Evolutionary conservation across 2,797 vertebrate genomes (phyloP), one percentile per base, ranked within the genome.

Genomic region (Martes flavigula): DNA sequence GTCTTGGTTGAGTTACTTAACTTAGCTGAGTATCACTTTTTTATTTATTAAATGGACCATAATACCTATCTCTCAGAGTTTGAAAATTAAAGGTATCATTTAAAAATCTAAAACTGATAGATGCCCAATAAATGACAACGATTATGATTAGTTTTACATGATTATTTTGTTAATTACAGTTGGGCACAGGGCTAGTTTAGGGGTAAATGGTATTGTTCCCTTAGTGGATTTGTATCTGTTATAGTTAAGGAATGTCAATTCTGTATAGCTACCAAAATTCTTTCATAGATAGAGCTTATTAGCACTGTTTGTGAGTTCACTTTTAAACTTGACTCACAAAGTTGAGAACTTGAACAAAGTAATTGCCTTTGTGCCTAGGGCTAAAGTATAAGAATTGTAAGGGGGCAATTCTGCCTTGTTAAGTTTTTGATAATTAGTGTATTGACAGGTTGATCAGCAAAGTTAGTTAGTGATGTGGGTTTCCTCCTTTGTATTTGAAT

Each of bases 401-500:
- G 54, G 46, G 75, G 90, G 12, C 17, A 88, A 91, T 96, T 96
- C 70, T 84, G 32, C 51, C 70, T 90, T 90, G 30, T 23, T 94
- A 70, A 58, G 12, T 81, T 95, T 97, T 97, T 92, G 56, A 56
- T 87, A 95, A 92, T 92, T 92, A 87, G 21, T 70, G 46, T 96
- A 94, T 91, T 94, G 82, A 96, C 86, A 96, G 90, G 11, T 86
- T 97, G 79, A 96, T 90, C 93, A 66, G 83, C 87, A 96, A 97
- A 96, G 72, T 87, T 93, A 84, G 75, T 18, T 97, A 97, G 97
- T 92, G 70, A 95, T 83, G 91, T 87, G 38, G 95, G 79, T 78
- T 97, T 97, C 90, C 62, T 73, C 93, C 94, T 97, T 95, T 96
- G 35, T 97, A 70, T 86, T 97, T 96, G 90, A 97, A 98, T 97